These are phyloP conservation scores for Acrocephalus kingi DNA, from an alignment of 2,113 vertebrate species.

Conservation along the genomic window DNA sequence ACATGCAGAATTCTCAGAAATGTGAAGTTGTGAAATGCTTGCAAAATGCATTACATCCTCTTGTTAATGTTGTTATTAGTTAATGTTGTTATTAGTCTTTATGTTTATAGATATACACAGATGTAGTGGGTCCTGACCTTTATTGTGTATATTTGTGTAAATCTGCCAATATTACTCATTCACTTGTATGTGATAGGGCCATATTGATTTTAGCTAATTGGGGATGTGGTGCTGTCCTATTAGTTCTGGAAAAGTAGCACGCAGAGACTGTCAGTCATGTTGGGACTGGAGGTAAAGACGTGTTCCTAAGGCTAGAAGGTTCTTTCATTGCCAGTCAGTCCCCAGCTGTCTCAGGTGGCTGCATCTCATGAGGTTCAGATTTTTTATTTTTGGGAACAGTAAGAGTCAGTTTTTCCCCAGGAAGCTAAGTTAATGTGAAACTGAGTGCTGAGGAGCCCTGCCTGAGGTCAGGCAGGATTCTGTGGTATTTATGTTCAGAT, in stretches of 20 bases:
- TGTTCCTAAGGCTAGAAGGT: background rate
- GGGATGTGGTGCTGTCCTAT: background rate
- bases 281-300: background rate
- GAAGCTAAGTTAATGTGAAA: background rate
- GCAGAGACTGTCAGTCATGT: background rate
- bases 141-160: background rate
- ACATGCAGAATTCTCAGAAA: background rate
- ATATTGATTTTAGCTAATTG: background rate
- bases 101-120: background rate
- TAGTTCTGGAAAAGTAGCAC: background rate
- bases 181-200: background rate
- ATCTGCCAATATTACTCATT: background rate
- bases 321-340: background rate
- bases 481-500: background rate
- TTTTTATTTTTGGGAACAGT: background rate
- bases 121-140: background rate
- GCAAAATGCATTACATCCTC: background rate
- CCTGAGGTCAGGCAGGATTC: background rate
- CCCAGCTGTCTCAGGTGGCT: background rate
- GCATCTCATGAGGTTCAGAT: background rate
- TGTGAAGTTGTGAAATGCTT: background rate
- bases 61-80: background rate
- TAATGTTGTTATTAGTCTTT: background rate
- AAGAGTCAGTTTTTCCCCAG: background rate
- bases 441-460: background rate